Evolutionary conservation across 2,113 vertebrate genomes (phyloP), one percentile per base, ranked within the genome.

Genomic region (Platichthys stellatus): DNA sequence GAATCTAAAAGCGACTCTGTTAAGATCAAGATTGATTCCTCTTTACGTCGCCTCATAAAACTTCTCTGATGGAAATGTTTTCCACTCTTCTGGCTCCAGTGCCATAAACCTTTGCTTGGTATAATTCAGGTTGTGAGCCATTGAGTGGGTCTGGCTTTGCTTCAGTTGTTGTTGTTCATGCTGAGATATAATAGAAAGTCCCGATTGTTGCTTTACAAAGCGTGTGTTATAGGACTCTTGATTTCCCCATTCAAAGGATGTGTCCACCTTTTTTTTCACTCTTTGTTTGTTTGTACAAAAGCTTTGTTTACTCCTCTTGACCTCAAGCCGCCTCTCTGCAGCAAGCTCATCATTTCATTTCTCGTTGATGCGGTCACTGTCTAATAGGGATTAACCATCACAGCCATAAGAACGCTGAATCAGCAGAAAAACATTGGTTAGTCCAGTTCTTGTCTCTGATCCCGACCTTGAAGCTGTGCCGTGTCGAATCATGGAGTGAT

Each of bases 381-480:
- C 62, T 67, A 61, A 71, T 9, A 78, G 63, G 4, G 24, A 69
- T 15, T 9, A 17, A 49, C 21, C 21, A 10, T 78, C 43, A 56
- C 28, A 54, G 47, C 28, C 64, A 35, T 43, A 80, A 69, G 69
- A 40, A 69, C 45, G 40, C 51, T 47, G 5, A 71, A 65, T 84
- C 69, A 77, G 65, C 45, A 54, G 56, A 75, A 78, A 56, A 78
- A 76, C 58, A 78, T 6, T 75, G 15, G 57, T 47, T 65, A 18
- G 49, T 63, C 61, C 40, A 45, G 51, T 63, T 72, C 35, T 26
- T 38, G 57, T 78, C 60, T 65, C 72, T 69, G 81, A 72, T 67
- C 75, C 26, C 82, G 86, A 89, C 89, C 83, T 90, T 87, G 77
- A 79, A 49, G 74, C 53, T 23, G 49, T 78, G 60, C 70, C 78